Conservation (phyloP, 2,113 vertebrate species). For the Clarias macrocephalus region DNA sequence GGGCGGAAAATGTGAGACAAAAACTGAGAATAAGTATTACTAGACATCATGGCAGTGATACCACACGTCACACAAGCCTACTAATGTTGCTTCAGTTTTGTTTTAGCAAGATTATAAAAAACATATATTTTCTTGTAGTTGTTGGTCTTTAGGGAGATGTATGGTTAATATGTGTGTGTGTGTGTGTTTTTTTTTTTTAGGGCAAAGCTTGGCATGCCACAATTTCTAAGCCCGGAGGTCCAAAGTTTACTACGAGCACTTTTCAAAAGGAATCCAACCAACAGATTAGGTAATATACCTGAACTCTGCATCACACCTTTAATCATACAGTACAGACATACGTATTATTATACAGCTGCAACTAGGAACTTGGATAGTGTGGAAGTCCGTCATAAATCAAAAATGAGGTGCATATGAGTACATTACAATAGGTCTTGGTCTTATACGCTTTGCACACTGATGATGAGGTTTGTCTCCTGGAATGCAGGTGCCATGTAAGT, state of each 20-base stretch:
- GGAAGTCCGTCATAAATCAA: too few species aligned
- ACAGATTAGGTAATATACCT: slow-evolving; percentile 72
- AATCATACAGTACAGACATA: neutral
- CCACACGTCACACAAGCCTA: neutral
- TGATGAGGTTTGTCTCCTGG: too few species aligned
- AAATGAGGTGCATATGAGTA: too few species aligned
- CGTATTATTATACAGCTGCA: neutral
- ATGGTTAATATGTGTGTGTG: neutral
- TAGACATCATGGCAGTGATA: neutral
- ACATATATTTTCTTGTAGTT: neutral
- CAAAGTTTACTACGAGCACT: slow-evolving; percentile 80
- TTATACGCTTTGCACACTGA: too few species aligned
- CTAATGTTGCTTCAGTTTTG: neutral
- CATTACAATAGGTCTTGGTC: too few species aligned
- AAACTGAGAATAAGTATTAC: neutral
- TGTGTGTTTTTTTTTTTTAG: slow-evolving; percentile 58
- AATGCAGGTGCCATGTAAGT: too few species aligned
- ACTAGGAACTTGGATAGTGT: too few species aligned
- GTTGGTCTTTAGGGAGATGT: neutral
- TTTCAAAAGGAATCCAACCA: slow-evolving; percentile 80
- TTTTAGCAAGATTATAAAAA: neutral
- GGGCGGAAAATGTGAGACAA: neutral
- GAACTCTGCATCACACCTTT: neutral
- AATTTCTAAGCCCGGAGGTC: slow-evolving; percentile 80
- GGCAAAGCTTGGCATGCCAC: slow-evolving; percentile 81